Evolutionary conservation across 2,888 invertebrate genomes (phyloP), one percentile per base, ranked within the genome.

Genomic region (Agriotes lineatus): DNA sequence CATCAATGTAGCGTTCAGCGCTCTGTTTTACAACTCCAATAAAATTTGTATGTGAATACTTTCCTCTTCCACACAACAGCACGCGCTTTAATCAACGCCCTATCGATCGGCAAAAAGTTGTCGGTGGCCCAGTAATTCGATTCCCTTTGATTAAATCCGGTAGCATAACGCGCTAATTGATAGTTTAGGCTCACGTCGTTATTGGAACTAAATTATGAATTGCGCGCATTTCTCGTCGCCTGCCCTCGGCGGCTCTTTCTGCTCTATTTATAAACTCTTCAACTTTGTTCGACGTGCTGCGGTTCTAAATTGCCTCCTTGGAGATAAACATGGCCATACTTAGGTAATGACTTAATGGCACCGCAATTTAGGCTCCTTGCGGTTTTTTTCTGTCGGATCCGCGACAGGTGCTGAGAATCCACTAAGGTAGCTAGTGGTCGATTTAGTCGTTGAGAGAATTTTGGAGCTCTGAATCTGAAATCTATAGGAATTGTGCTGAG

Each of bases 201-300:
- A 37, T 37, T 37, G 14, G 14, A 37, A 4, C n/a, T 6, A 37
- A 37, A 37, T 12, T 12, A n/a, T 37, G 4, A 4, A 14, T 12
- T 37, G n/a, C n/a, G 14, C 12, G 12, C 2, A 12, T 12, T 12
- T 37, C 14, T 37, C 14, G 9, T 30, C n/a, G 37, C 14, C 2
- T 12, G 3, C 37, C 12, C 14, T 12, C 5, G n/a, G 6, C 14
- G 12, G 2, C 14, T n/a, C 9, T 59, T 42, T 19, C 14, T 42
- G 45, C 42, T 44, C 33, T 63, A 63, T 63, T 63, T 63, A 63
- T 52, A 62, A 50, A 63, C 35, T 57, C 58, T 59, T 65, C 48
- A 42, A 42, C 35, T 59, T 37, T 20, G 58, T 48, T 50, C 39
- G 59, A 58, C 64, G 48, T 48, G 58, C 50, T 5, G 52, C 18